Evolutionary conservation across 2,888 invertebrate genomes (phyloP).

Genomic region (Drosophila anomalata): DNA sequence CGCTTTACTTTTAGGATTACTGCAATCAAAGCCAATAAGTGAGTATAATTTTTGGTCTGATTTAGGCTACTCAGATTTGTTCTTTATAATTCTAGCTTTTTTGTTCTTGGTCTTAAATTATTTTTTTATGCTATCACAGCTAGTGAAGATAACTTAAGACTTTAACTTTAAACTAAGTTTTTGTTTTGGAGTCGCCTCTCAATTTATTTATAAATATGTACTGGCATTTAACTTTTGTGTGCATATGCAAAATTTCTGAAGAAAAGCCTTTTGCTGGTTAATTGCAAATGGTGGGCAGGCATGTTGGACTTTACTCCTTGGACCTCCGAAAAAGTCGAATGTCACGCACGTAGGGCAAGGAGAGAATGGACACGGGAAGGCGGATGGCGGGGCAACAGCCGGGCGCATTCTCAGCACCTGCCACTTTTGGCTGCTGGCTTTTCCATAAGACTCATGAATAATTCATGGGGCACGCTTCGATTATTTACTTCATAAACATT

Average conservation of each 20-base stretch:
- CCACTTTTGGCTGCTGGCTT: slow-evolving; percentile 36
- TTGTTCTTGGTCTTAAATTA: slow-evolving; percentile 1
- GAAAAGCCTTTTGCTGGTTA: slow-evolving; percentile 45
- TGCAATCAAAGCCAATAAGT: slow-evolving; percentile 81
- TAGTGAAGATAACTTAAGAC: neutral
- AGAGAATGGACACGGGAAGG: slow-evolving; percentile 3
- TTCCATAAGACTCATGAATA: slow-evolving; percentile 80
- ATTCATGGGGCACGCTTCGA: slow-evolving; percentile 80
- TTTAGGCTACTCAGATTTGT: neutral
- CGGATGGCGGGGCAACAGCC: slow-evolving; percentile 12
- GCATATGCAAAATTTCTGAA: slow-evolving; percentile 52
- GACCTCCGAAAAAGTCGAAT: slow-evolving; percentile 52
- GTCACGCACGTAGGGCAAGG: slow-evolving; percentile 60
- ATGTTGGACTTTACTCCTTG: slow-evolving; percentile 45
- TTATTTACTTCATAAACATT: slow-evolving; percentile 80
- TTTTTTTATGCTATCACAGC: neutral
- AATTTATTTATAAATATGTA: slow-evolving; percentile 48
- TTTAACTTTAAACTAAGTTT: neutral
- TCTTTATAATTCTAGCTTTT: neutral
- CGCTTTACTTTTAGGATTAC: slow-evolving; percentile 82
- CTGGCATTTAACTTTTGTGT: slow-evolving; percentile 43
- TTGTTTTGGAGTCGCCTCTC: neutral
- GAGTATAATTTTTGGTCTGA: slow-evolving; percentile 61
- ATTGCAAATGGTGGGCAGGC: slow-evolving; percentile 59
- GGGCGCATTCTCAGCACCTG: slow-evolving; percentile 41